Percentiles rank a stretch among this genome's conserved stretches.
These are phyloP conservation scores for Acipenser ruthenus DNA, from an alignment of 2,797 vertebrate genomes.

Conservation along the genomic window DNA sequence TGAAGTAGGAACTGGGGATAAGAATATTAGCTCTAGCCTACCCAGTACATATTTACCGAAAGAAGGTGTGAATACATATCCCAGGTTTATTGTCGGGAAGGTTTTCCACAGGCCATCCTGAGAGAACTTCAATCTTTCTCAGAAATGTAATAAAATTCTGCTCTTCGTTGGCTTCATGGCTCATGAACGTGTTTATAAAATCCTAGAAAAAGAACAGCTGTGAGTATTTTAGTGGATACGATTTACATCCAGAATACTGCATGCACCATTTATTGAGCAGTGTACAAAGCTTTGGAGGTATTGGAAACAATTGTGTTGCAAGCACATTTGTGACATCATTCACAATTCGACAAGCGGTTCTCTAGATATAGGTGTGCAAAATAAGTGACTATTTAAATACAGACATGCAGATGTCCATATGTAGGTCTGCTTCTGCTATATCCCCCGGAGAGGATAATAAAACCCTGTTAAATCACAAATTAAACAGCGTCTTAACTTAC, in stretches of 20 bases:
- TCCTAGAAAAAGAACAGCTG: conserved; percentile 15
- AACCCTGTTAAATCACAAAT: background rate
- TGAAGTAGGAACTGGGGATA: too few species aligned
- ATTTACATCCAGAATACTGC: conserved; percentile 5
- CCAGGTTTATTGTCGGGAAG: conserved; percentile 19
- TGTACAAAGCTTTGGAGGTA: background rate
- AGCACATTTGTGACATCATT: too few species aligned
- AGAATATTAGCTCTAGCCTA: too few species aligned
- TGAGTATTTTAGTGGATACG: background rate
- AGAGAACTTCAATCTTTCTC: conserved; percentile 18
- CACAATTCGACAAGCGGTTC: background rate
- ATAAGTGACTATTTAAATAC: background rate
- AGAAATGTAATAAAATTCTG: conserved; percentile 24
- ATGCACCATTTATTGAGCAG: background rate
- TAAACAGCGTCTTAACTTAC: conserved; percentile 6
- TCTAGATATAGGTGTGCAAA: background rate
- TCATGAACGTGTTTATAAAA: conserved; percentile 26
- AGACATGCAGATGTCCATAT: background rate
- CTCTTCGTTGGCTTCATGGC: conserved; percentile 8
- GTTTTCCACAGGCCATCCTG: conserved; percentile 20
- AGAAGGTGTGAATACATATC: conserved; percentile 21
- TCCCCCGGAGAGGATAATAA: too few species aligned
- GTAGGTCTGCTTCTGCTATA: too few species aligned
- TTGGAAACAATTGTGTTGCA: background rate
- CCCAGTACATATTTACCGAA: conserved; percentile 7